Evolutionary conservation across 2,113 vertebrate species (phyloP).

Genomic region (Anarhynchus alexandrinus): DNA sequence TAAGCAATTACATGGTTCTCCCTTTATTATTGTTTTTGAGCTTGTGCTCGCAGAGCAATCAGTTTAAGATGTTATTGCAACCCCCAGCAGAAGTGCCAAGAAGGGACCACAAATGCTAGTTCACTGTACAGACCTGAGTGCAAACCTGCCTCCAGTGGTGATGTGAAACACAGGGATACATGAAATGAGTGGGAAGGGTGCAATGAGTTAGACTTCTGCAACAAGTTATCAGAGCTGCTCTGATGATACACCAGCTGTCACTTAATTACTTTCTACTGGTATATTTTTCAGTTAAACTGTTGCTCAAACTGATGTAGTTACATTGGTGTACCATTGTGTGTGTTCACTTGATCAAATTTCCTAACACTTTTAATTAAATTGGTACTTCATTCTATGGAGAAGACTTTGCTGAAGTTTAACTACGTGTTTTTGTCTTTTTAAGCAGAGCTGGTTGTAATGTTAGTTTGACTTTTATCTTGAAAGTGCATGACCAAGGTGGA

Average conservation of each 20-base stretch:
- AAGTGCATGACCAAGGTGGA: not conserved
- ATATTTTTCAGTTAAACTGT: not conserved
- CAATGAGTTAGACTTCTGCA: not conserved
- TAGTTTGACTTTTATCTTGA: not conserved
- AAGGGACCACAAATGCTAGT: not conserved
- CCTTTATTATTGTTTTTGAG: not conserved
- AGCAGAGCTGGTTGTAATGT: not conserved
- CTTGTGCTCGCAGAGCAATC: rapidly evolving
- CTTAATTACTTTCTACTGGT: not conserved
- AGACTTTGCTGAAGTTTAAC: not conserved
- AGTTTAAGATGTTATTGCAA: not conserved
- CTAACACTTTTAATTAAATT: not conserved
- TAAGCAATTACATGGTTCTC: not conserved
- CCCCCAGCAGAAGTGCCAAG: not conserved
- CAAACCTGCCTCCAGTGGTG: not conserved
- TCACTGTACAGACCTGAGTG: not conserved
- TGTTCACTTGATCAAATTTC: not conserved
- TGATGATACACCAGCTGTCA: not conserved
- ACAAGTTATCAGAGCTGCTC: not conserved
- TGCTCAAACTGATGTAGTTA: not conserved
- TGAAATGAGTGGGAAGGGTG: not conserved
- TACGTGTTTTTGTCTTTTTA: not conserved
- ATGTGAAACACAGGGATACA: not conserved
- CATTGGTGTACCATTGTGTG: not conserved
- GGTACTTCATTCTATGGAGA: not conserved